These are phyloP conservation scores for Aleadryas rufinucha DNA, from an alignment of 2,113 vertebrate species.

Conservation along the genomic window DNA sequence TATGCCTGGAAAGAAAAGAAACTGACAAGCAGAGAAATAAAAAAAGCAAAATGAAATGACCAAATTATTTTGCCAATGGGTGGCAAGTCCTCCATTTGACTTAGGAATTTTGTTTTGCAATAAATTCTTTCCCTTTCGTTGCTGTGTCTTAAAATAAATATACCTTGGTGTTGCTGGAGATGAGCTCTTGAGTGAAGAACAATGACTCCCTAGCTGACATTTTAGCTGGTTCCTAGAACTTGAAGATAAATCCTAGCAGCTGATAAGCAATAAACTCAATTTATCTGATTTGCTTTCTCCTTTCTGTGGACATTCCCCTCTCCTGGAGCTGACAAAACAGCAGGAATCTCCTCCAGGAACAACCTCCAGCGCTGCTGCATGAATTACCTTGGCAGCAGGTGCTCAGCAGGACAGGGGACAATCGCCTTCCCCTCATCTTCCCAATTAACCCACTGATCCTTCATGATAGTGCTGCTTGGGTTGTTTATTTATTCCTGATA, in stretches of 20 bases:
- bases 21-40: neutral
- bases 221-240: neutral
- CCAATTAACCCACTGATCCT: conserved; percentile 49
- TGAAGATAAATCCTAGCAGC: conserved; percentile 2
- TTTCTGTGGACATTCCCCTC: neutral
- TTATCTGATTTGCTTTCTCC: conserved; percentile 14
- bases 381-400: conserved; percentile 48
- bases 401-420: conserved; percentile 4
- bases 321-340: neutral
- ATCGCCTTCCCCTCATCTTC: neutral
- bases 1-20: neutral
- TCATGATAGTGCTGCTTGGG: neutral
- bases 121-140: neutral
- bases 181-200: neutral
- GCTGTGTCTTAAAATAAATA: neutral
- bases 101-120: neutral
- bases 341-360: conserved; percentile 7
- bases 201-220: neutral
- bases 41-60: neutral
- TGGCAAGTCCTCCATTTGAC: neutral
- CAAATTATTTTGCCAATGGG: neutral
- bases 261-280: conserved; percentile 21
- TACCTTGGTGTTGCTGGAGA: neutral
- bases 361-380: neutral
- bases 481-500: neutral